Evolutionary conservation across 2,113 vertebrate species (phyloP), one percentile per base, ranked within the genome.

Genomic region (Heterotis niloticus): DNA sequence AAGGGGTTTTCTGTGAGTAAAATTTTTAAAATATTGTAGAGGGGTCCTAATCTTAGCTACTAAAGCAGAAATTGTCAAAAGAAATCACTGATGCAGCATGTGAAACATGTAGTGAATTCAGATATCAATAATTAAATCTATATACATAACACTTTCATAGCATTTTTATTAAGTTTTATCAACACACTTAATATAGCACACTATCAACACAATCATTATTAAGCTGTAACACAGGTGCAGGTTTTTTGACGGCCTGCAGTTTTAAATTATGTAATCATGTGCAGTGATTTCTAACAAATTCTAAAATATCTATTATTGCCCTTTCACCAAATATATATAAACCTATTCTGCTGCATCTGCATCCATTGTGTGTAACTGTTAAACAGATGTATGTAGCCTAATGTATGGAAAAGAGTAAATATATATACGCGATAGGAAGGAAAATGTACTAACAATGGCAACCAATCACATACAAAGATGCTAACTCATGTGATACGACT

Each of bases 401-500:
- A 74, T 17, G 0, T 28, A 74, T n/a, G 54, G 56, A 74, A 74
- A 59, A 57, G 57, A 57, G 57, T 57, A 74, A 59, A 54, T 56
- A 11, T 44, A 44, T 44, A 44, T 2, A 7, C 7, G 34, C 11
- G 1, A 10, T 56, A 14, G 70, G 44, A 29, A 29, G 11, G 5
- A 44, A 64, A 23, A 20, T 34, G 17, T 72, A 14, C 18, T 51
- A n/a, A 73, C 29, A 66, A 1, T 29, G 20, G 52, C 5, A 18
- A 75, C 78, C 81, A 81, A 80, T 81, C 78, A 76, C 60, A 73
- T 65, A 54, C 11, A 16, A 71, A n/a, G 11, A 51, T 24, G 26
- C 69, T 13, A 76, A 34, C 14, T 68, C 76, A 70, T 78, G 80
- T 79, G 80, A 81, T 57, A 59, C 77, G 56, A 75, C 17, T 80